phyloP scores from a whole-genome alignment of 2,888 invertebrate species.

The Euplexia lucipara region DNA sequence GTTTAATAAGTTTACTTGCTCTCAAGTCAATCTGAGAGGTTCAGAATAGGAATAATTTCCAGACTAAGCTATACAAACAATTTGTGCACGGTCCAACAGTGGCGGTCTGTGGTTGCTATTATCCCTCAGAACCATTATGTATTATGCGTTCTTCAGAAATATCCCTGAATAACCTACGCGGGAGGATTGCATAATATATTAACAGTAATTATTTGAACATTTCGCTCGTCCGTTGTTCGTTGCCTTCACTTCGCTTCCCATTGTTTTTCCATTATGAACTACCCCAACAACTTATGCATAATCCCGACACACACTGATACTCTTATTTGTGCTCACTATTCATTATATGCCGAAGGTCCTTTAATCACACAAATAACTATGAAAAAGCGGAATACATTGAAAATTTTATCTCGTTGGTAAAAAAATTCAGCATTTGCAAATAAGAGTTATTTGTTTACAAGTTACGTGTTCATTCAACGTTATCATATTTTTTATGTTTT shows the following conservation, averaged over 20 bases:
- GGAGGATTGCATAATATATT: slow-evolving; percentile 85
- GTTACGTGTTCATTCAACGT: slow-evolving; percentile 21
- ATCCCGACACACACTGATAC: slow-evolving; percentile 41
- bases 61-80: slow-evolving; percentile 58
- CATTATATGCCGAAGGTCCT: slow-evolving; percentile 22
- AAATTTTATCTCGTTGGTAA: slow-evolving; percentile 31
- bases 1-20: slow-evolving; percentile 60
- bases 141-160: slow-evolving; percentile 79
- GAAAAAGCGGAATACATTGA: slow-evolving; percentile 40
- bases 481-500: slow-evolving; percentile 18
- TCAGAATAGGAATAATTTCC: slow-evolving; percentile 61
- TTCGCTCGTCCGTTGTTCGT: slow-evolving; percentile 71
- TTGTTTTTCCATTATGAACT: slow-evolving; percentile 76
- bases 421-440: slow-evolving; percentile 34
- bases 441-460: slow-evolving; percentile 35
- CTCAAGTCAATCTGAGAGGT: slow-evolving; percentile 61
- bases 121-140: slow-evolving; percentile 64
- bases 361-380: slow-evolving; percentile 39
- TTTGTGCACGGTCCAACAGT: slow-evolving; percentile 58
- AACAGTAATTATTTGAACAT: slow-evolving; percentile 85
- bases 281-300: slow-evolving; percentile 45
- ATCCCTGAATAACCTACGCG: slow-evolving; percentile 74
- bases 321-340: slow-evolving; percentile 33
- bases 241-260: slow-evolving; percentile 68
- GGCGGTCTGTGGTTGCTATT: slow-evolving; percentile 63